These are phyloP conservation scores for Cactoblastis cactorum DNA, from an alignment of 2,888 invertebrate genomes.

Conservation along the genomic window DNA sequence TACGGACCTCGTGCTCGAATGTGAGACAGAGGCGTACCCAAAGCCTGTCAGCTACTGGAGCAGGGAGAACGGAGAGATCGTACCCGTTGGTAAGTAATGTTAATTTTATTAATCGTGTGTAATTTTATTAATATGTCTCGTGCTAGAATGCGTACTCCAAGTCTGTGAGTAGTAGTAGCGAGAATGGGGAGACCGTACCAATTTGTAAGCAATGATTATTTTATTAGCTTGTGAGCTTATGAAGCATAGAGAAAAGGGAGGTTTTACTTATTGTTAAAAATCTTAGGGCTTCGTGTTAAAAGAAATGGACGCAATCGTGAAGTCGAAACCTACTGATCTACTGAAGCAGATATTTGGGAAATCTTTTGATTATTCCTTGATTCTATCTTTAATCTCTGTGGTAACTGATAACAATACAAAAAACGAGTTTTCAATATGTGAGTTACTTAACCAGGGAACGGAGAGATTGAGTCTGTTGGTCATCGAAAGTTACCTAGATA, in stretches of 20 bases:
- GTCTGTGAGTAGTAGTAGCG: conserved; percentile 91
- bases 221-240: conserved; percentile 93
- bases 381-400: too few relatives aligned
- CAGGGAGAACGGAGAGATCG: conserved; percentile 85
- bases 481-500: too few relatives aligned
- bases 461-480: too few relatives aligned
- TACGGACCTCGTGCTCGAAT: conserved; percentile 87
- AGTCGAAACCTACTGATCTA: too few relatives aligned
- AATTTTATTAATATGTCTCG: too few relatives aligned
- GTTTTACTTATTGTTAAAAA: conserved; percentile 78
- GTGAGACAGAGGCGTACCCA: conserved; percentile 91
- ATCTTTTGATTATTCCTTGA: too few relatives aligned
- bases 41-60: conserved; percentile 94
- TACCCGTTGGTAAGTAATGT: conserved; percentile 83
- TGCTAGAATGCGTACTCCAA: conserved; percentile 92
- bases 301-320: too few relatives aligned
- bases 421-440: too few relatives aligned
- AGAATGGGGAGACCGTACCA: conserved; percentile 86
- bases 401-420: too few relatives aligned
- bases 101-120: background rate
- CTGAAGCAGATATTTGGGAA: too few relatives aligned
- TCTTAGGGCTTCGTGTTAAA: too few relatives aligned
- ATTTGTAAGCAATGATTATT: conserved; percentile 81
- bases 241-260: conserved; percentile 87
- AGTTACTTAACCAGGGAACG: too few relatives aligned